A percentile compares a stretch with the other conserved stretches of the same genome.
Conservation (phyloP, 2,888 invertebrate genomes). For the Apodemia duryi region DNA sequence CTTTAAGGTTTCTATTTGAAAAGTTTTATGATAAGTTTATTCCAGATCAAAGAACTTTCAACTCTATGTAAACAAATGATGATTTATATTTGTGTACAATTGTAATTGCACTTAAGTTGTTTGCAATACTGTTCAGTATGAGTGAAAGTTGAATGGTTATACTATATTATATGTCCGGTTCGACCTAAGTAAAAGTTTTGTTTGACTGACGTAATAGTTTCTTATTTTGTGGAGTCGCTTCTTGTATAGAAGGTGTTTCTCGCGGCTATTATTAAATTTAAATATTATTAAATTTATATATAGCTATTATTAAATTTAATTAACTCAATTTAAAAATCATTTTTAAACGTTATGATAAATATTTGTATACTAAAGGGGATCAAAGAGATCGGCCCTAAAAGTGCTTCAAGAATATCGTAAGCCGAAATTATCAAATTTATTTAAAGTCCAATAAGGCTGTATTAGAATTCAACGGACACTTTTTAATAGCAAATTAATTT, state of each 20-base stretch:
- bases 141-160: conserved; percentile 60
- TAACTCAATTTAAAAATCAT: too few species aligned
- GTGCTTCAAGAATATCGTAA: too few species aligned
- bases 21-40: not conserved
- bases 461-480: too few species aligned
- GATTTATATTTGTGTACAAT: conserved; percentile 1
- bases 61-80: not conserved
- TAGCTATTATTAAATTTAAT: too few species aligned
- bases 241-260: not conserved
- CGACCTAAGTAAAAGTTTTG: conserved; percentile 64
- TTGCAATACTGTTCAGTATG: not conserved
- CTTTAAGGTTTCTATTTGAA: conserved; percentile 25
- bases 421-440: too few species aligned
- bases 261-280: not conserved
- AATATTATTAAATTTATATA: too few species aligned
- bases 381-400: too few species aligned
- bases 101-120: not conserved
- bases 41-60: conserved; percentile 23
- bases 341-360: too few species aligned
- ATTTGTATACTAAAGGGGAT: too few species aligned
- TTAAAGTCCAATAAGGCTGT: too few species aligned
- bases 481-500: too few species aligned
- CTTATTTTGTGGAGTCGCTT: conserved; percentile 33
- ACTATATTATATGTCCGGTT: conserved; percentile 53
- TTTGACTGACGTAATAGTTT: conserved; percentile 62